Evolutionary conservation across 2,113 vertebrate species (phyloP).

Genomic region (Colius striatus): DNA sequence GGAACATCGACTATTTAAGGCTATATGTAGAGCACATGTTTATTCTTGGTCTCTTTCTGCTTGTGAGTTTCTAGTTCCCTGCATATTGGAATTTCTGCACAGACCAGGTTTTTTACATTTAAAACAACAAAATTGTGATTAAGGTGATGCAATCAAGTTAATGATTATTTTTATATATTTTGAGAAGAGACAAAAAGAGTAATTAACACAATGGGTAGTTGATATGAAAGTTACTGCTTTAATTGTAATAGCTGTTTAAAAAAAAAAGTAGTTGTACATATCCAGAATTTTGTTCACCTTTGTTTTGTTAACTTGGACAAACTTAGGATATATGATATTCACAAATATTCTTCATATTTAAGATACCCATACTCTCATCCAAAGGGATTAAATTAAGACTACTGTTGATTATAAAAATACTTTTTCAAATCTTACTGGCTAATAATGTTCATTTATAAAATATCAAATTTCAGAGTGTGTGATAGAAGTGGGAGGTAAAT

Average conservation of each 20-base stretch:
- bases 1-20: neutral
- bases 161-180: neutral
- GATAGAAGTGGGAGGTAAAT: neutral
- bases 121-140: neutral
- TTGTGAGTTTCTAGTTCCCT: neutral
- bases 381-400: neutral
- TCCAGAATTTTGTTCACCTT: neutral
- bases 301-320: neutral
- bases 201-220: neutral
- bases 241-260: neutral
- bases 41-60: neutral
- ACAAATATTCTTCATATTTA: neutral
- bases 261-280: neutral
- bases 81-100: neutral
- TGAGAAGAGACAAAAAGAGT: neutral
- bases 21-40: neutral
- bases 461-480: neutral
- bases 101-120: neutral
- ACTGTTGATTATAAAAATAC: neutral
- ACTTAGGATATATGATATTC: neutral
- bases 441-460: neutral
- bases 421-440: neutral
- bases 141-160: neutral
- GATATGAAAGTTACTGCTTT: neutral
- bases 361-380: neutral